Base-by-base conservation (phyloP, 2,888 invertebrate genomes). In the Diloba caeruleocephala region DNA sequence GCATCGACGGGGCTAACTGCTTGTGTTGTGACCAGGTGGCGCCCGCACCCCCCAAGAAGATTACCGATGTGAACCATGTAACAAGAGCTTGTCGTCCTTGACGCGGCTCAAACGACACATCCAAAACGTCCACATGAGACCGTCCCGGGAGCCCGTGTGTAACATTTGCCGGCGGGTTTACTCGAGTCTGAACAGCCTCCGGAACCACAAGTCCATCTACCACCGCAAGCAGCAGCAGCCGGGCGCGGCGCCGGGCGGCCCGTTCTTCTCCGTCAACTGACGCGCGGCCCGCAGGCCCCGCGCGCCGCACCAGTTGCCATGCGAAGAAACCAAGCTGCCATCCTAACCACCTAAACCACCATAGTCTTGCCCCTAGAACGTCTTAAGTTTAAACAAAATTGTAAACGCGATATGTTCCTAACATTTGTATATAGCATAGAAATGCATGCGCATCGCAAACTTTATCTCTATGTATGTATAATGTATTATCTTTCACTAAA, bases 161-260 rank as follows among this genome's bases (percentile, higher is more conserved):
- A 97, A 97, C 95, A 97, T 97, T 89, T 98, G 97, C 95, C 97
- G 97, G 92, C 96, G 97, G 87, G 97, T 97, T 79, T 98, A 97
- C 95, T 97, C 97, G 95, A 97, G 97, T 87, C 95, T 97, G 84
- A 97, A 97, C 95, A 97, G 97, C 88, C 95, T 97, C 84, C 95
- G 97, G 90, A 97, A 97, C 95, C 97, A 97, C 95, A 97, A 97
- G 95, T 97, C 97, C 92, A 97, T 98, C 95, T 97, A 97, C 94
- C 97, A 97, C 94, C 96, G 97, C 94, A 97, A 97, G 94, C 96
- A 96, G 92, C 95, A 96, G 87, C 94, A 94, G 89, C 94, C 95
- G 82, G 76, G 93, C 74, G 76, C 89, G 71, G 58, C 87, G 72
- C 57, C 78, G 58, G 82, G 79, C 72, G 89, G 90, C 57, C 85